These are phyloP conservation scores for Tetragonisca angustula DNA, from an alignment of 2,888 invertebrate species.

Conservation along the genomic window DNA sequence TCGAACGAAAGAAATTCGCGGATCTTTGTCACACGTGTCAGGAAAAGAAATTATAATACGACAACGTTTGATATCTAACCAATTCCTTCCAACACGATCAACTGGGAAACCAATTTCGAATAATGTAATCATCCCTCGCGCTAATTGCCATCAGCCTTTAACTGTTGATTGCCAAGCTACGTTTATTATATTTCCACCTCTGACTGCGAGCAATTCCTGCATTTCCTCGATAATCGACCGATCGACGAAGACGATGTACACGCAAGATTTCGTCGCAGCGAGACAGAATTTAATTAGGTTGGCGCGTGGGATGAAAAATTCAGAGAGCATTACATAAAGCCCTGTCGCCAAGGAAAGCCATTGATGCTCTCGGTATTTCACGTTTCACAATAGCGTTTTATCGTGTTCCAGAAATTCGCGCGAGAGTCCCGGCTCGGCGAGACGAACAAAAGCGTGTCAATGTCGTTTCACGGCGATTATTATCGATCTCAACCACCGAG, in stretches of 20 bases:
- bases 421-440: neutral
- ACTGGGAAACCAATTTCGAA: neutral
- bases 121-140: neutral
- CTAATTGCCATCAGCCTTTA: neutral
- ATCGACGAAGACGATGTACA: neutral
- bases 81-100: neutral
- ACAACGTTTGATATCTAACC: too few relatives aligned
- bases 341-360: neutral
- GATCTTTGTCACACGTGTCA: neutral
- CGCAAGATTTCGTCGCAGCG: neutral
- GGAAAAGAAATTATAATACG: too few relatives aligned
- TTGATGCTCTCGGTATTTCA: too few relatives aligned
- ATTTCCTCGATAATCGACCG: neutral
- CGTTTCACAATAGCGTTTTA: neutral
- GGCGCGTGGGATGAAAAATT: neutral
- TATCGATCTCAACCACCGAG: slow-evolving; percentile 35
- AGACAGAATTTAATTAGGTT: neutral
- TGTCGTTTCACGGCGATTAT: slow-evolving; percentile 29
- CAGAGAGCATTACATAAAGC: neutral
- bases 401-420: slow-evolving; percentile 11
- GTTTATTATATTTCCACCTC: too few relatives aligned
- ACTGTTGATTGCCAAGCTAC: neutral
- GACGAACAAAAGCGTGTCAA: slow-evolving; percentile 43
- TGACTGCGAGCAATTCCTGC: neutral
- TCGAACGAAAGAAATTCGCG: neutral